phyloP scores from a whole-genome alignment of 2,888 invertebrate genomes.

The Caenorhabditis macrosperma region DNA sequence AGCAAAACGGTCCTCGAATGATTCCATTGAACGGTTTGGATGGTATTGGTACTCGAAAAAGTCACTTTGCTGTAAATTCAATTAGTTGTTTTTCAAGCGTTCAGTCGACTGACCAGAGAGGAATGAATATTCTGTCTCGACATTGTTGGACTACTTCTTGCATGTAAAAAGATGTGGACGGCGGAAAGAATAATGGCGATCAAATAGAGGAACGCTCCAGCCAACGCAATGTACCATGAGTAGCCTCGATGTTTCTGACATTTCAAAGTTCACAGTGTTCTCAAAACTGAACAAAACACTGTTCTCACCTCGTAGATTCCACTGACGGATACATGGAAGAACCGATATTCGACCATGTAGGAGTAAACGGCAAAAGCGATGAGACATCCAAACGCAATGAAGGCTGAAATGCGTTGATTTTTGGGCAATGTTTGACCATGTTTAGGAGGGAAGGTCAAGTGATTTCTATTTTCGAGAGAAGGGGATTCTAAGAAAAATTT shows the following conservation, averaged over 20 bases:
- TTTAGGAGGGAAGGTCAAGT: constrained; percentile 14
- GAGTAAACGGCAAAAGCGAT: constrained; percentile 74
- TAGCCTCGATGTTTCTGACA: constrained; percentile 78
- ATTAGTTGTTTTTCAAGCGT: constrained; percentile 2
- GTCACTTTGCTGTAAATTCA: constrained; percentile 51
- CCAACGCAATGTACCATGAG: constrained; percentile 73
- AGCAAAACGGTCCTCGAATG: constrained; percentile 69
- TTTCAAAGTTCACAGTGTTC: background rate
- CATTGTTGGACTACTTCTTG: constrained; percentile 27
- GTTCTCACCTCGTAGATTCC: constrained; percentile 77
- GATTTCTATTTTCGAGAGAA: background rate
- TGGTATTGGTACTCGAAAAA: constrained; percentile 60
- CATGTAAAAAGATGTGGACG: constrained; percentile 29
- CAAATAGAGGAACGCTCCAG: constrained; percentile 66
- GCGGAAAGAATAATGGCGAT: constrained; percentile 42
- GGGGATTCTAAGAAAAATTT: constrained; percentile 16
- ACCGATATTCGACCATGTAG: constrained; percentile 79
- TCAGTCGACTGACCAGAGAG: constrained; percentile 34
- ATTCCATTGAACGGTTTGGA: constrained; percentile 42
- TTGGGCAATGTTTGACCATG: background rate
- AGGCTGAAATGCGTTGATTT: constrained; percentile 53
- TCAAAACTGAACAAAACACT: background rate
- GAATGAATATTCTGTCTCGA: constrained; percentile 56
- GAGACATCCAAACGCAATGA: constrained; percentile 66
- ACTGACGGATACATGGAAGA: constrained; percentile 78